Evolutionary conservation across 2,888 invertebrate species (phyloP).

Genomic region (Ferrisia virgata): DNA sequence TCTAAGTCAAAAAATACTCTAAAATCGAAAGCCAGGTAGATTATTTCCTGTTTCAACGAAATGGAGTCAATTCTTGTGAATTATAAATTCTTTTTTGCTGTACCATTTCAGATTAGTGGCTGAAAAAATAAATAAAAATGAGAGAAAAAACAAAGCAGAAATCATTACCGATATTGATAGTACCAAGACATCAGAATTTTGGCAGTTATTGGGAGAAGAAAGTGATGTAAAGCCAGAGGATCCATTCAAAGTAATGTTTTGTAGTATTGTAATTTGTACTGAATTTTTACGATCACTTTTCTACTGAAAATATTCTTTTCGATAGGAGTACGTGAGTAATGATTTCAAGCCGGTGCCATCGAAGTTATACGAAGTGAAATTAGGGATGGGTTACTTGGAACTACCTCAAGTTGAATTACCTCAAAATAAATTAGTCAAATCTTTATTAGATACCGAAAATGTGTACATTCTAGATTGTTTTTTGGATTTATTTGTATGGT

Average conservation of each 20-base stretch:
- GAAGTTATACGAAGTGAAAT: constrained; percentile 86
- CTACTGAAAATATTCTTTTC: constrained; percentile 22
- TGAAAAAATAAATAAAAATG: constrained; percentile 98
- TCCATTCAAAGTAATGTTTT: constrained; percentile 54
- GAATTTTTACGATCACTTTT: not conserved
- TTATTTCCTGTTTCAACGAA: not conserved
- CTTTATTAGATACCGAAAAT: constrained; percentile 79
- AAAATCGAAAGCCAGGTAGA: constrained; percentile 68
- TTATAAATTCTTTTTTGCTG: too few relatives aligned
- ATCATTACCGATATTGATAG: constrained; percentile 79
- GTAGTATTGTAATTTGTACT: not conserved
- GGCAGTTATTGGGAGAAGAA: constrained; percentile 66
- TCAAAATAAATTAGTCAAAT: constrained; percentile 71
- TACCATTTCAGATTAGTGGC: constrained; percentile 86
- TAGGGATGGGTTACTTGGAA: constrained; percentile 98
- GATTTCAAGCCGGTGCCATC: constrained; percentile 66
- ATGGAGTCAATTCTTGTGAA: not conserved
- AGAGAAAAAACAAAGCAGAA: constrained; percentile 91
- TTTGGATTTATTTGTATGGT: constrained; percentile 93
- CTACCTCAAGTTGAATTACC: constrained; percentile 86
- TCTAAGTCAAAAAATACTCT: constrained; percentile 81
- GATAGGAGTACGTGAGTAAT: constrained; percentile 69
- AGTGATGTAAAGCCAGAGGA: constrained; percentile 58
- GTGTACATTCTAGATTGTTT: constrained; percentile 96
- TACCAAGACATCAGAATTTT: constrained; percentile 80